Base-by-base conservation (phyloP, 2,888 invertebrate genomes). In the Miltochrista miniata region DNA sequence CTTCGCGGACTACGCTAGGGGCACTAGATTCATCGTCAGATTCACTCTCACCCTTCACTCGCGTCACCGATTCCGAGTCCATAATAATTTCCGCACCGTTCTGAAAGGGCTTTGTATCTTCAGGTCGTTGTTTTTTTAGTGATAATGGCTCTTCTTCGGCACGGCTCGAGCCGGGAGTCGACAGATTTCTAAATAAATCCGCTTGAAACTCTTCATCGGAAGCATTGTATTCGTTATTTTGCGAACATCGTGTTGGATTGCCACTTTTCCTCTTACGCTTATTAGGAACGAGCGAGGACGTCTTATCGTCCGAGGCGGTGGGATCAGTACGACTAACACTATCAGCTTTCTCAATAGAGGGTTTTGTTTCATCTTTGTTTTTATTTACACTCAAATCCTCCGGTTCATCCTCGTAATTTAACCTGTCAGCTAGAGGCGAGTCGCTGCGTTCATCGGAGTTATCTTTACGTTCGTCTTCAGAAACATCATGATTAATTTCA, bases 221-320 rank as follows among this genome's bases (percentile, higher is more conserved):
- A 15, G 84, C 81, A 61, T 76, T 90, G 56, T 90, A 90, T 76
- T 92, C 92, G 60, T 88, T 88, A 56, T 72, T 88, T 72, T 92
- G 92, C 1, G 96, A 94, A 82, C 96, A 96, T 68, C 95, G 92
- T 7, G 95, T 96, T 2, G 96, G 96, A 79, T 96, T 96, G 71
- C 96, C 95, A 67, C 95, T 96, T 83, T 96, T 96, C 48, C 96
- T 92, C 76, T 97, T 97, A 65, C 96, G 93, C 78, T 94, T 94
- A 75, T 93, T 95, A 57, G 95, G 95, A 71, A 90, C 87, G 54
- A 83, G 64, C 14, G 81, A 84, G 39, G 79, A 83, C 38, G 83
- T 81, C 70, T 92, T 92, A 63, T 93, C 93, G 45, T 93, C 93
- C 24, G 79, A 62, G 47, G 68, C 76, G 79, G 84, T 80, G 75